phyloP scores from a whole-genome alignment of 2,797 vertebrate species.

The Rhinatrema bivittatum region DNA sequence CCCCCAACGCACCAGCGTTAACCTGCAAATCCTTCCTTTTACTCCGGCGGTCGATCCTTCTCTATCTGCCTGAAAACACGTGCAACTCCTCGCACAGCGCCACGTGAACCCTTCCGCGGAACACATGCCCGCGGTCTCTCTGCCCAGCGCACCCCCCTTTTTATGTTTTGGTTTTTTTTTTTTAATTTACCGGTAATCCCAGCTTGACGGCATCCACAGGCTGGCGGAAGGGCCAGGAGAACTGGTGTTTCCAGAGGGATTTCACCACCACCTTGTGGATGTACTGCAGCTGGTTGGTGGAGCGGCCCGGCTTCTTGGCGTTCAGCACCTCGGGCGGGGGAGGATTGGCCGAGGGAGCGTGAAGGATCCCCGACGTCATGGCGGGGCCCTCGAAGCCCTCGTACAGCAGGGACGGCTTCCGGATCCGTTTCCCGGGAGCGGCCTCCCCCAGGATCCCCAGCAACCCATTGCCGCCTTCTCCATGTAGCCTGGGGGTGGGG shows the following conservation, averaged over 20 bases:
- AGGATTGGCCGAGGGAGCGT: slow-evolving; percentile 50
- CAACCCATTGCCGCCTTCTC: slow-evolving; percentile 8
- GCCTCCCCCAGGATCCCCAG: slow-evolving; percentile 52
- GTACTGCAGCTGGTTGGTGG: slow-evolving; percentile 90
- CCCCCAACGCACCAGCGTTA: too few relatives aligned
- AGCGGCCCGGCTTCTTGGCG: slow-evolving; percentile 67
- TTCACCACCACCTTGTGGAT: slow-evolving; percentile 86
- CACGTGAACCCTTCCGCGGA: too few relatives aligned
- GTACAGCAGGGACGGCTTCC: slow-evolving; percentile 87
- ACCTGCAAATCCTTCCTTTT: too few relatives aligned
- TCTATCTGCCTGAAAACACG: too few relatives aligned
- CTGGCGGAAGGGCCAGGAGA: slow-evolving; percentile 90
- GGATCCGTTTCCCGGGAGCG: slow-evolving; percentile 80
- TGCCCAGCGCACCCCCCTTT: too few relatives aligned
- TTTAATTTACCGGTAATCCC: slow-evolving; percentile 79
- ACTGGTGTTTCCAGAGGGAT: slow-evolving; percentile 88
- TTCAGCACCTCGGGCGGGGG: slow-evolving; percentile 68
- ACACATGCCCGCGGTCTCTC: too few relatives aligned
- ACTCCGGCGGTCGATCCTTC: too few relatives aligned
- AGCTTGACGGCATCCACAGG: slow-evolving; percentile 81
- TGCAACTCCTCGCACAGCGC: too few relatives aligned
- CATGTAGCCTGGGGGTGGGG: too few relatives aligned
- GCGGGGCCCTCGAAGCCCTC: slow-evolving; percentile 89
- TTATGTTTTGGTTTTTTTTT: too few relatives aligned
- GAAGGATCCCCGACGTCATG: slow-evolving; percentile 58